A percentile compares a stretch with the other conserved stretches of the same genome.
Conservation (phyloP, 2,888 invertebrate genomes). For the Sesamia inferens region DNA sequence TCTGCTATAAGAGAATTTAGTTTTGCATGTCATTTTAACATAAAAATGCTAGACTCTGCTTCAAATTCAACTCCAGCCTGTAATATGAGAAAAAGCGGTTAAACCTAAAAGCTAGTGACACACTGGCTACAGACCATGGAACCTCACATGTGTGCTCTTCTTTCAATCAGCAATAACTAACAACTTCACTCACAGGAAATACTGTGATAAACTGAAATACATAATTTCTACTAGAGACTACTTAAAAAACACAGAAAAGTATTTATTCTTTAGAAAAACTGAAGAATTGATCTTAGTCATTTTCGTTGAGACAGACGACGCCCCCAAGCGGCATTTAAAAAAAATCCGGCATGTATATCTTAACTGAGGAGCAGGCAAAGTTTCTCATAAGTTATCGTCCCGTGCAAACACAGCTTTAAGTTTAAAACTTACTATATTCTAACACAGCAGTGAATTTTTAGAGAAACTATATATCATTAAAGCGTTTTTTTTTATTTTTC, state of each 20-base stretch:
- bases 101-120: slow-evolving; percentile 22
- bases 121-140: background rate
- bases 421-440: slow-evolving; percentile 49
- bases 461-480: slow-evolving; percentile 52
- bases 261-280: background rate
- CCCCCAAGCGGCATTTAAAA: background rate
- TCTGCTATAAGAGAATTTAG: slow-evolving; percentile 38
- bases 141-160: background rate
- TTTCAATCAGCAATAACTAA: background rate
- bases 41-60: slow-evolving; percentile 46
- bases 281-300: too few relatives aligned
- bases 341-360: background rate
- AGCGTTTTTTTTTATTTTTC: slow-evolving; percentile 50
- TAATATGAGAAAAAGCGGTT: slow-evolving; percentile 29
- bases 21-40: slow-evolving; percentile 39
- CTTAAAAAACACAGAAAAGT: background rate
- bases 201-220: background rate
- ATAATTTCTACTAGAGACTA: background rate
- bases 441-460: slow-evolving; percentile 56
- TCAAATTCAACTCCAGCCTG: slow-evolving; percentile 42
- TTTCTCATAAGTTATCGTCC: slow-evolving; percentile 23
- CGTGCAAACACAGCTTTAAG: slow-evolving; percentile 38
- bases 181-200: background rate
- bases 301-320: background rate
- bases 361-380: slow-evolving; percentile 13